Base-by-base conservation (phyloP, 2,113 vertebrate genomes). In the Chroicocephalus ridibundus region DNA sequence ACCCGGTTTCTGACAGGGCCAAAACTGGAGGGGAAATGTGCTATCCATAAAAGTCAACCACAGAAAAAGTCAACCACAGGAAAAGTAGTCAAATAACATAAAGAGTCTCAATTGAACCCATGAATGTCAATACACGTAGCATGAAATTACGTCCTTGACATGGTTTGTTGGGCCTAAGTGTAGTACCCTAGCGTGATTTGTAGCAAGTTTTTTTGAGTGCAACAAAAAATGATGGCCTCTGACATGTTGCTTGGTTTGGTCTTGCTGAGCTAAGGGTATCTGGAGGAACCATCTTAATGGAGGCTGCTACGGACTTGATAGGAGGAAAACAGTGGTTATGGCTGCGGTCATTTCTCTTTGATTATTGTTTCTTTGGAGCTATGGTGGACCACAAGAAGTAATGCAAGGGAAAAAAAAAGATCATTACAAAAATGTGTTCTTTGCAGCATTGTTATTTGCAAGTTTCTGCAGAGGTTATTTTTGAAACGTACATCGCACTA, bases 11-110 rank as follows among this genome's bases (percentile, higher is more conserved):
- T 97, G 80, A 95, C 81, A 85, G 80, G 92, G 79, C 95, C 94
- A 94, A 91, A 86, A 96, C 88, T 95, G 94, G 74, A 96, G 88
- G 55, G 92, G 86, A 96, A 97, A 96, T 94, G 91, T 96, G 95
- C 95, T 97, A 90, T 96, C 97, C 96, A 96, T 98, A 98, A 97
- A 98, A 97, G 57, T 92, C 95, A 97, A 91, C 95, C 97, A 96
- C 96, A 95, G 96, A 97, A 98, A 97, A 97, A 97, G 72, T 94
- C 94, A 97, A 86, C 94, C 97, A 95, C 94, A 97, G 95, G 95
- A 91, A 96, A 96, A 96, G 93, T 87, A 94, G 97, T 94, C 96
- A 95, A 97, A 94, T 94, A 95, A 89, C 68, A 92, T 96, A 96
- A 95, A 92, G 76, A 92, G 93, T 96, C 90, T 96, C 92, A 81